Conservation (phyloP, 1,140 invertebrate genomes). For the Papilio dardanus region DNA sequence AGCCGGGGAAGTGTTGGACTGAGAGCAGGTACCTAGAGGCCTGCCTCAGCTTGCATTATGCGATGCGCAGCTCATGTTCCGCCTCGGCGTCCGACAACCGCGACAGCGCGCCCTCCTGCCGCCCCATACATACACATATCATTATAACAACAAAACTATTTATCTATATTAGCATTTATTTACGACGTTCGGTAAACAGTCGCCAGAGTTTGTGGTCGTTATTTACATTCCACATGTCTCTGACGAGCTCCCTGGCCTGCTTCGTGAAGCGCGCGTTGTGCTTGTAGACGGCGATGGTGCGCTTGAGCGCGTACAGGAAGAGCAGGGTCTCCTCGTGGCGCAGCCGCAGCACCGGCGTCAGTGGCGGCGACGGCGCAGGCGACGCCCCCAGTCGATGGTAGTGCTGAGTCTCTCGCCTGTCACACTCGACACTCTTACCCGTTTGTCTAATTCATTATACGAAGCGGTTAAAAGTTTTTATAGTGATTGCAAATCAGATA, state of each 20-base stretch:
- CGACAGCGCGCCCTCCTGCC: background rate
- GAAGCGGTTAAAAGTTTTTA: no score
- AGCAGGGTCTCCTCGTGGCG: background rate
- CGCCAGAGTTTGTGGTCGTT: no score
- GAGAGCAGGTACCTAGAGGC: background rate
- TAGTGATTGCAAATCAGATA: no score
- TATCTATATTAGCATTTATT: no score
- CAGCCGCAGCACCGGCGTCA: background rate
- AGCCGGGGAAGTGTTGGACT: background rate
- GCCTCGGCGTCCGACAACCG: background rate
- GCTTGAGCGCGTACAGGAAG: background rate
- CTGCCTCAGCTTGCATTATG: slow-evolving; percentile 5
- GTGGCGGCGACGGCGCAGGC: background rate
- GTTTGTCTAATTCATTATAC: background rate
- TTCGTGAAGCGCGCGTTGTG: background rate
- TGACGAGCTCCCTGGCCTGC: background rate
- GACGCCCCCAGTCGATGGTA: background rate
- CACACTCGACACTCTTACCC: background rate
- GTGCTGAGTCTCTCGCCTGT: background rate
- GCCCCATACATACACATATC: background rate
- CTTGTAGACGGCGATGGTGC: background rate
- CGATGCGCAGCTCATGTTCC: background rate
- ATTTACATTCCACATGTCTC: no score
- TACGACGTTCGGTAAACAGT: no score
- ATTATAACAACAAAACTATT: no score